Base-by-base conservation (phyloP, 2,797 vertebrate species). In the Avahi laniger region DNA sequence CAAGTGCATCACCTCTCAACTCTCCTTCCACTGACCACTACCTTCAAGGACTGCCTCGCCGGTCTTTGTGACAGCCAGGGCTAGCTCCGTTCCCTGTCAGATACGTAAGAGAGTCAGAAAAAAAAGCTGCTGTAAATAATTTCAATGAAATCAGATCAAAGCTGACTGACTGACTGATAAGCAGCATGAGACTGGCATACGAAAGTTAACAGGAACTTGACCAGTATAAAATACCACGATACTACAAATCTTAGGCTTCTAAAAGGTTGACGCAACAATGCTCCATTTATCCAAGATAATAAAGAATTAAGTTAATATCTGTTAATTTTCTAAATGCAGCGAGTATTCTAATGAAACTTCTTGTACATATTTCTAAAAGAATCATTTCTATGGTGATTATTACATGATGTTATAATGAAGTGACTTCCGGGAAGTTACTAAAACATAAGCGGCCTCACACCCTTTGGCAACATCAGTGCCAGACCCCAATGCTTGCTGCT, bases 61-160 rank as follows among this genome's bases (percentile, higher is more conserved):
- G 67, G 26, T 43, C 83, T 84, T 20, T 75, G 67, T 78, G 88
- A 95, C 85, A 95, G 41, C 28, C 70, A 87, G 35, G n/a, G 50
- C 67, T 61, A 89, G 65, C 43, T 13, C 48, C 46, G 78, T 43
- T 81, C 80, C 52, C 28, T 82, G 28, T 69, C 67, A 57, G 5
- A 80, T 28, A 67, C 35, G 87, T 65, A 73, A 5, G 41, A 78
- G 24, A 15, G 30, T 72, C 46, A 93, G 35, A 96, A 87, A 72
- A 50, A 72, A 88, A 84, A 79, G 59, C 48, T 88, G 33, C 7
- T 69, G 2, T 52, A 69, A 93, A 65, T 67, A 95, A 83, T 80
- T 92, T 90, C 81, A 92, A 33, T 89, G 52, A 90, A 93, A 93
- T 92, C 41, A 93, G 76, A 80, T 75, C 65, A 84, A 89, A 94